phyloP scores from a whole-genome alignment of 30 jellyfish, hydroid and myxozoan genomes.

The Haliclystus octoradiatus region DNA sequence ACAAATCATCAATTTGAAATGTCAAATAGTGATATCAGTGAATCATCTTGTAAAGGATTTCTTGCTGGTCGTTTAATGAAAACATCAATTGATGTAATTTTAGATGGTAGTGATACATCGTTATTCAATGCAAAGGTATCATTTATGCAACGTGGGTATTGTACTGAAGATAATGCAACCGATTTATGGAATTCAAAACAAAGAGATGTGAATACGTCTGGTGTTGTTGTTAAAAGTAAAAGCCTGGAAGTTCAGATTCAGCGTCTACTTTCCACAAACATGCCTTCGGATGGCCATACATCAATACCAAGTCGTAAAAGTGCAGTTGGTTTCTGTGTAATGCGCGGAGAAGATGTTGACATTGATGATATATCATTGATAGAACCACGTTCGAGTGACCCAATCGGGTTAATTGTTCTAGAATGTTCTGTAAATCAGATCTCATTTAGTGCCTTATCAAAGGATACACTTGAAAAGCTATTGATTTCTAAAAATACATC shows the following conservation, averaged over 20 bases:
- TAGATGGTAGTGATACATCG: background rate
- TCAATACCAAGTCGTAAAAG: conserved; percentile 53
- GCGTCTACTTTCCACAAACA: conserved; percentile 15
- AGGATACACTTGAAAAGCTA: background rate
- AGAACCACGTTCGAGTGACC: conserved; percentile 33
- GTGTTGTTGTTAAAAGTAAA: conserved; percentile 6
- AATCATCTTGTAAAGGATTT: background rate
- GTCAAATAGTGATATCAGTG: background rate
- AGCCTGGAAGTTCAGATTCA: conserved; percentile 40
- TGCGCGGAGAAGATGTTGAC: conserved; percentile 56
- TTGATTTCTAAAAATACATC: background rate
- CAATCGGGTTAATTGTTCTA: conserved; percentile 67
- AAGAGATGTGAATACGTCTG: conserved; percentile 16
- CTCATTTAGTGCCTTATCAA: background rate
- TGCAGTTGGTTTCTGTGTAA: conserved; percentile 47
- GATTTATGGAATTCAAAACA: background rate
- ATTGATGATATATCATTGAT: conserved; percentile 48
- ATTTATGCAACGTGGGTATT: background rate
- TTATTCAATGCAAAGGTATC: background rate
- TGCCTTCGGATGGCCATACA: conserved; percentile 46
- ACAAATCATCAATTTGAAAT: background rate
- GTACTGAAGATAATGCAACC: background rate
- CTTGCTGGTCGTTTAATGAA: background rate
- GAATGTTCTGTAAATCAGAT: conserved; percentile 49
- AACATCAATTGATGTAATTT: background rate